A percentile compares a stretch with the other conserved stretches of the same genome.
Evolutionary conservation across 2,797 vertebrate species (phyloP).

Genomic region (Gymnodraco acuticeps): DNA sequence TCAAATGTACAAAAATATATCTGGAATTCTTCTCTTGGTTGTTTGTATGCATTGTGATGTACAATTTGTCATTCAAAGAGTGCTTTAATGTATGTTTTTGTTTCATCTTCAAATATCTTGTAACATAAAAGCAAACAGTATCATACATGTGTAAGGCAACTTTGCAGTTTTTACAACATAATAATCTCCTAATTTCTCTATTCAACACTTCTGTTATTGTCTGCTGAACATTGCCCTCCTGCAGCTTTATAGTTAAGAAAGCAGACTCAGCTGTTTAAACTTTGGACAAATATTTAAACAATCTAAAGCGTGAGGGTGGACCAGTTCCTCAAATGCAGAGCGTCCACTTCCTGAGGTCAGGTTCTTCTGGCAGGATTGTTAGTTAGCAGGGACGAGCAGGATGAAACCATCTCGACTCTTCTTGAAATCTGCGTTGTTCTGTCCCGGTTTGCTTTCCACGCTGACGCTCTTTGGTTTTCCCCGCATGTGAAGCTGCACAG

Average conservation of each 20-base stretch:
- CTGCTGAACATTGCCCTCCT: not conserved
- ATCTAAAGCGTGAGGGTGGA: not conserved
- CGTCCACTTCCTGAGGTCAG: not conserved
- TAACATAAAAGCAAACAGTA: slow-evolving; percentile 7
- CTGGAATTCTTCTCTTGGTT: not conserved
- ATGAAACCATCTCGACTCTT: slow-evolving; percentile 82
- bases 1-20: slow-evolving; percentile 47
- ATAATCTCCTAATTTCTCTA: not conserved
- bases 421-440: slow-evolving; percentile 78
- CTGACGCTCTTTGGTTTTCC: slow-evolving; percentile 80
- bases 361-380: not conserved
- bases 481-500: slow-evolving; percentile 80
- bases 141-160: not conserved
- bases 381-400: slow-evolving; percentile 78
- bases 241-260: slow-evolving; percentile 14
- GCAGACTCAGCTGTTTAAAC: slow-evolving; percentile 9
- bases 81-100: slow-evolving; percentile 17
- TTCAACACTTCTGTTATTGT: not conserved
- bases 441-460: slow-evolving; percentile 77
- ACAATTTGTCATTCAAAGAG: slow-evolving; percentile 37
- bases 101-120: slow-evolving; percentile 12
- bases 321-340: not conserved
- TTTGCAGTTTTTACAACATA: not conserved
- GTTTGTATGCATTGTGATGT: not conserved
- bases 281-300: not conserved